Conservation (phyloP, 2,113 vertebrate genomes). For the Pseudorhombus dupliciocellatus region DNA sequence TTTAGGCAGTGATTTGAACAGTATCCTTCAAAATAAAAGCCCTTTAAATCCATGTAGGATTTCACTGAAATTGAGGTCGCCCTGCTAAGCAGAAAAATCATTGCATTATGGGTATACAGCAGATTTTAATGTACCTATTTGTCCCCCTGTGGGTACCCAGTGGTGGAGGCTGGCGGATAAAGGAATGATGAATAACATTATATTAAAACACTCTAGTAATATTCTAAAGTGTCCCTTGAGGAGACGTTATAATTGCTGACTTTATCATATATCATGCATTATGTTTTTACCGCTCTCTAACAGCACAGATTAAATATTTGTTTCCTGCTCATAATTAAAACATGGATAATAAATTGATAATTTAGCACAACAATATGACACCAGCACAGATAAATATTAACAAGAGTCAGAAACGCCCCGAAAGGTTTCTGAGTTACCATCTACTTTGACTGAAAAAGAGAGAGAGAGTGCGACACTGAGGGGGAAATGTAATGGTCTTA, state of each 20-base stretch:
- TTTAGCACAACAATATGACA: neutral
- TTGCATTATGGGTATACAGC: no score
- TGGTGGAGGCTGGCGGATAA: neutral
- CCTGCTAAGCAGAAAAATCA: no score
- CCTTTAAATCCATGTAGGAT: no score
- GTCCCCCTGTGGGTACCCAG: neutral
- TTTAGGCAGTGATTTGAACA: no score
- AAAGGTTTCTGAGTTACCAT: neutral
- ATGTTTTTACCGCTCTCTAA: neutral
- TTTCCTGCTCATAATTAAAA: neutral
- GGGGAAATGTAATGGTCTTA: neutral
- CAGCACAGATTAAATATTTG: no score
- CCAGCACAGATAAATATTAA: neutral
- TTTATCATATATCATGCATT: neutral
- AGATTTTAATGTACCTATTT: neutral
- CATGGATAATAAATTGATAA: neutral
- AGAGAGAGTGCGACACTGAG: neutral
- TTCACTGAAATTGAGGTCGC: no score
- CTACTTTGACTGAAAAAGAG: neutral
- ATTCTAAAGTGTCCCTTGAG: neutral
- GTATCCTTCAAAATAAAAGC: no score
- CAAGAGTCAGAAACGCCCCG: neutral
- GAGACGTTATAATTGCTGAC: neutral
- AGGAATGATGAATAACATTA: neutral
- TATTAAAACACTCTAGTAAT: neutral